These are phyloP conservation scores for Tenebrosternarchus preto DNA, from an alignment of 2,113 vertebrate genomes.

Conservation along the genomic window DNA sequence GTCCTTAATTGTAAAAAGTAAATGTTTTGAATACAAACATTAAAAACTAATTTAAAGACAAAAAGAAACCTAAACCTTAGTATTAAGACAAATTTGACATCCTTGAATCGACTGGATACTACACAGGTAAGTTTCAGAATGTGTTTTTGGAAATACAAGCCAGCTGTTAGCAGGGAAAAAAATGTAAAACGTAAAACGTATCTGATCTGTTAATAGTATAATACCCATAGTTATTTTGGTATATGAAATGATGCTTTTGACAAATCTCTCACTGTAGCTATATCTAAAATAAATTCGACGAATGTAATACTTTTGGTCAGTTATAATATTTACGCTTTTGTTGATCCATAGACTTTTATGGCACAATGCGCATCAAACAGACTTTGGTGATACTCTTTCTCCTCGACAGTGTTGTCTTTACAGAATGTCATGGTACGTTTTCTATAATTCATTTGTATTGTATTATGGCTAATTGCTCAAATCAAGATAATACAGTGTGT, in stretches of 20 bases:
- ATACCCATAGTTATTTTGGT: background rate
- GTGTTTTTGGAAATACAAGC: background rate
- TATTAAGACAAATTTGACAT: no score
- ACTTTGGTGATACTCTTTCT: background rate
- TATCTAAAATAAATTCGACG: background rate
- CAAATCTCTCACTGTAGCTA: background rate
- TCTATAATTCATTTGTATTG: background rate
- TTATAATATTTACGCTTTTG: no score
- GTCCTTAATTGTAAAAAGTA: no score
- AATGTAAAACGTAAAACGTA: no score
- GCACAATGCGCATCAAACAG: background rate
- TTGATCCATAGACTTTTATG: no score
- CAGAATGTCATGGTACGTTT: constrained; percentile 5
- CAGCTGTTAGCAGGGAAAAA: background rate
- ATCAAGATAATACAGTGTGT: background rate
- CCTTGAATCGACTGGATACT: background rate
- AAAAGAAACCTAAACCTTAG: no score
- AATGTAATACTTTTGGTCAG: background rate
- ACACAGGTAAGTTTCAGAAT: background rate
- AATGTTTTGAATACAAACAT: no score
- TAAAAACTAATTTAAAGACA: no score
- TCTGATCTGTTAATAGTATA: background rate
- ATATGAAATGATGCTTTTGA: background rate
- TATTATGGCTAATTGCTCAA: background rate
- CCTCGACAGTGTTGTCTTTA: background rate